Evolutionary conservation across 2,888 invertebrate genomes (phyloP).

Genomic region (Meta bourneti): DNA sequence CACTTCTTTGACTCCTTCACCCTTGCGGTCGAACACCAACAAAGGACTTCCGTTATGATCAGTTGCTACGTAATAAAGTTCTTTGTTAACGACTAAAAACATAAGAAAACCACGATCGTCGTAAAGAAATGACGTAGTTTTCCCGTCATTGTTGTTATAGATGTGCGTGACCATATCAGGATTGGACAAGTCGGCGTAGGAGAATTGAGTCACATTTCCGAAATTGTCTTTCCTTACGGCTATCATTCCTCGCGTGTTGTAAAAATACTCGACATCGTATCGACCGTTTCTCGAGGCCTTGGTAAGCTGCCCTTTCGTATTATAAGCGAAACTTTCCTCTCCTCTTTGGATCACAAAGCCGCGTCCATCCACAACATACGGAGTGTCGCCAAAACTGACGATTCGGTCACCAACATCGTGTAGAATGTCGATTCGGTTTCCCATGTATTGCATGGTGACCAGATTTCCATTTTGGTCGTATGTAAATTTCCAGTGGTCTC

Average conservation of each 20-base stretch:
- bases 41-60: slow-evolving; percentile 96
- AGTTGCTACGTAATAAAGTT: slow-evolving; percentile 90
- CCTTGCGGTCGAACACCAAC: slow-evolving; percentile 93
- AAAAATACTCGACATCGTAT: slow-evolving; percentile 95
- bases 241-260: slow-evolving; percentile 93
- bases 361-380: slow-evolving; percentile 92
- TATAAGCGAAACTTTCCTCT: slow-evolving; percentile 95
- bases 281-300: slow-evolving; percentile 91
- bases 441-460: slow-evolving; percentile 84
- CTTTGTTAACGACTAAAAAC: slow-evolving; percentile 90
- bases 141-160: slow-evolving; percentile 91
- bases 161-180: slow-evolving; percentile 93
- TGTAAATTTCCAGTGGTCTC: slow-evolving; percentile 91
- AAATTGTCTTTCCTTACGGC: slow-evolving; percentile 94
- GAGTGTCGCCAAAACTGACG: slow-evolving; percentile 92
- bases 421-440: slow-evolving; percentile 78
- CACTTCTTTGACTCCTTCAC: slow-evolving; percentile 93
- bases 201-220: slow-evolving; percentile 95
- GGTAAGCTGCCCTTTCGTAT: slow-evolving; percentile 93
- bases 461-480: slow-evolving; percentile 97
- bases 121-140: slow-evolving; percentile 91
- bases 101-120: slow-evolving; percentile 87
- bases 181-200: slow-evolving; percentile 91
- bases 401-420: slow-evolving; percentile 96
- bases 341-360: slow-evolving; percentile 95